Evolutionary conservation across 2,113 vertebrate species (phyloP).

Genomic region (Chionodraco myersi): DNA sequence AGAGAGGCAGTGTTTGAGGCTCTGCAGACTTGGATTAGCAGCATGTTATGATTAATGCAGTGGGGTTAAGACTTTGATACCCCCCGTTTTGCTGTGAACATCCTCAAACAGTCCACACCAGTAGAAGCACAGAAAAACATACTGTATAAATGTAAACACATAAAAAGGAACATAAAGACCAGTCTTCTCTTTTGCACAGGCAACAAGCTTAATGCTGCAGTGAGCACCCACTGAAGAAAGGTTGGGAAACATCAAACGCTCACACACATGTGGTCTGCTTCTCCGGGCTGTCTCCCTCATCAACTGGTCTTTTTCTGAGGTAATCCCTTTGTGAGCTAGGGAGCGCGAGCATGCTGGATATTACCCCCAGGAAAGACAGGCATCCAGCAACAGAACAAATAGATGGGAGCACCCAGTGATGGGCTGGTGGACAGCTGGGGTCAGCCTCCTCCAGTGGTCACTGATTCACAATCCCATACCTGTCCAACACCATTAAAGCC

Average conservation of each 20-base stretch:
- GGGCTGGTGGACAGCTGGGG: constrained; percentile 63
- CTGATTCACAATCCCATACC: constrained; percentile 68
- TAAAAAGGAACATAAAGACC: constrained; percentile 25
- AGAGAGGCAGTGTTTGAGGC: constrained; percentile 54
- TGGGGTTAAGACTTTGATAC: constrained; percentile 84
- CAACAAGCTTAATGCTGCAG: constrained; percentile 27
- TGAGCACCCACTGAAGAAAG: constrained; percentile 20
- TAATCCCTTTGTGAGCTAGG: constrained; percentile 52
- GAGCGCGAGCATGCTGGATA: constrained; percentile 54
- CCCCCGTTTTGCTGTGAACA: constrained; percentile 74
- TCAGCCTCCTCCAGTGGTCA: constrained; percentile 52
- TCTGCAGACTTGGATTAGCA: constrained; percentile 82
- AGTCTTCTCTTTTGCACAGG: constrained; percentile 8
- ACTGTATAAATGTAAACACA: constrained; percentile 31
- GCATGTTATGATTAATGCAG: constrained; percentile 83
- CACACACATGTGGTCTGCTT: constrained; percentile 36
- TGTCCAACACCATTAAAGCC: constrained; percentile 62
- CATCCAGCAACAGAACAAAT: constrained; percentile 65
- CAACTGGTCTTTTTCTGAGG: constrained; percentile 35
- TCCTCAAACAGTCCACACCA: constrained; percentile 33
- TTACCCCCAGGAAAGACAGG: constrained; percentile 49
- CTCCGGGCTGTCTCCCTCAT: constrained; percentile 22
- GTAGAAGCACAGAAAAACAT: constrained; percentile 32
- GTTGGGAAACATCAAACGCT: constrained; percentile 55
- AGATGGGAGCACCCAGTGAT: constrained; percentile 50